Conservation (phyloP, 2,797 vertebrate genomes). For the Sebastiscus tertius region DNA sequence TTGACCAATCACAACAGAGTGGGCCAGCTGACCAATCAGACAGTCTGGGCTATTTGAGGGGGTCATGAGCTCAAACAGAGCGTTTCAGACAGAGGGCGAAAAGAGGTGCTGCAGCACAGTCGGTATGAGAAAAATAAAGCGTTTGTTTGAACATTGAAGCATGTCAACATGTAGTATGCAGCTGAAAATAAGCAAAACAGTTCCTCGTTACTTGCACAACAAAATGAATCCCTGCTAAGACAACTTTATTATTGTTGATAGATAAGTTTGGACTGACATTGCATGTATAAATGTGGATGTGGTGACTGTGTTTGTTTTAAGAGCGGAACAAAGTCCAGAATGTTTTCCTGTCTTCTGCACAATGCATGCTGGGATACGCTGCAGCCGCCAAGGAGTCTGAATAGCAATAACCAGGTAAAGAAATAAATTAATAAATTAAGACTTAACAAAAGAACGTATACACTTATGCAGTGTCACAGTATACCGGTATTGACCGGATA, state of each 20-base stretch:
- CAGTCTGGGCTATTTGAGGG: too few species aligned
- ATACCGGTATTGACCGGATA: neutral
- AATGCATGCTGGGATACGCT: constrained; percentile 14
- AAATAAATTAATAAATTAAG: neutral
- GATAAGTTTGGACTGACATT: neutral
- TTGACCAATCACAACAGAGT: too few species aligned
- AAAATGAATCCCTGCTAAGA: neutral
- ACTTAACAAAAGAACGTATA: neutral
- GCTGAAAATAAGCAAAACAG: too few species aligned
- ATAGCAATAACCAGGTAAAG: constrained; percentile 17
- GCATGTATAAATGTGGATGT: neutral
- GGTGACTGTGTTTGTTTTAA: constrained; percentile 14
- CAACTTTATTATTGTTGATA: neutral
- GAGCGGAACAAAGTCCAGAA: neutral
- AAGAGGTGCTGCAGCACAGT: too few species aligned
- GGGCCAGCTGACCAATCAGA: too few species aligned
- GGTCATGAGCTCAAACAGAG: too few species aligned
- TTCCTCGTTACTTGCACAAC: neutral
- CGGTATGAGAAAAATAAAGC: too few species aligned
- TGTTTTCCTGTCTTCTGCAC: constrained; percentile 8
- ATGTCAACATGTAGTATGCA: too few species aligned
- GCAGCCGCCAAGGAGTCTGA: neutral
- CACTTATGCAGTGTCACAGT: neutral
- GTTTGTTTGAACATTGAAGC: too few species aligned
- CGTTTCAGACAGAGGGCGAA: too few species aligned